Conservation (phyloP, 1,140 invertebrate genomes). For the Conus ventricosus region DNA sequence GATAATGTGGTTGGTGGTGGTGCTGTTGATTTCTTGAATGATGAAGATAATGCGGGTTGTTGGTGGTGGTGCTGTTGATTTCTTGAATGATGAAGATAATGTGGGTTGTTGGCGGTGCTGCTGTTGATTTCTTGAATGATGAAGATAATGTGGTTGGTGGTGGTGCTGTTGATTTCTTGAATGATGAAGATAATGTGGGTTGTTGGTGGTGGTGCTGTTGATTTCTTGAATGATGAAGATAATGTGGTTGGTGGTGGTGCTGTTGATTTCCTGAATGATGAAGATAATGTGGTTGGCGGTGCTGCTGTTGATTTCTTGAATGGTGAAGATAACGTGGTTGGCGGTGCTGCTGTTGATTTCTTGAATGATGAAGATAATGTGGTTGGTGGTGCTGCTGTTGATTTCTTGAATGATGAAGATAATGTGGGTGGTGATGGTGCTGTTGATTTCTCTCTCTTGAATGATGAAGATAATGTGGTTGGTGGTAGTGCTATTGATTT, state of each 20-base stretch:
- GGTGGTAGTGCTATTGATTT: no score
- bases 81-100: neutral
- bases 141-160: no score
- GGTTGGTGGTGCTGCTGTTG: neutral
- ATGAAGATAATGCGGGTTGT: neutral
- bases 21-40: no score
- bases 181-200: no score
- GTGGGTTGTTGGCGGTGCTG: neutral
- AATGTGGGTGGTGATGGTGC: neutral
- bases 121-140: neutral
- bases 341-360: no score
- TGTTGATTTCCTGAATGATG: neutral
- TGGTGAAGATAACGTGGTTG: no score
- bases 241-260: neutral
- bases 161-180: no score
- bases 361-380: neutral
- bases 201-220: no score
- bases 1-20: no score
- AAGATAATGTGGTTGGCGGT: neutral
- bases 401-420: neutral
- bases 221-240: neutral
- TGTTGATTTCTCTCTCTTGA: neutral
- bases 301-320: no score
- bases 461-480: neutral
- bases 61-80: neutral